Conservation (phyloP, 2,888 invertebrate species). For the Tipula helvola region DNA sequence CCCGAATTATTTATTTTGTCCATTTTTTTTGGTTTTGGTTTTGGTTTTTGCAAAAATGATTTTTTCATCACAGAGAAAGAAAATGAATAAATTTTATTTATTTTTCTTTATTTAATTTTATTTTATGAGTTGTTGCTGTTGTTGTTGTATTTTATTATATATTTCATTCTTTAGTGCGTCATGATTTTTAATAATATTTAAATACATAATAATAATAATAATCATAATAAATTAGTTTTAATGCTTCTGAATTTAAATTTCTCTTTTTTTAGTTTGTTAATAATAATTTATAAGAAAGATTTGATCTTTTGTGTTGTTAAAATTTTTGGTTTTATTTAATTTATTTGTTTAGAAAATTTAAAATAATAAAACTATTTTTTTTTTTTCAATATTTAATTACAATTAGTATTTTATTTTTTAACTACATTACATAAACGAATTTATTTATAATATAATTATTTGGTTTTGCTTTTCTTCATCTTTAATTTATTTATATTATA, state of each 20-base stretch:
- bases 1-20: neutral
- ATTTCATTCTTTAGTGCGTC: neutral
- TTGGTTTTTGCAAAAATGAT: neutral
- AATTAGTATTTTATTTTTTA: neutral
- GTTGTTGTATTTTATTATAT: neutral
- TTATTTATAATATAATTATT: neutral
- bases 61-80: neutral
- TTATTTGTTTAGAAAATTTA: neutral
- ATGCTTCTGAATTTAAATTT: neutral
- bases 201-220: neutral
- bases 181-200: neutral
- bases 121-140: neutral
- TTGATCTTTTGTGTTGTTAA: neutral
- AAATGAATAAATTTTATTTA: neutral
- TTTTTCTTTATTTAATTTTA: neutral
- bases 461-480: neutral
- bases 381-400: neutral
- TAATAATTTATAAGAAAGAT: neutral
- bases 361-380: neutral
- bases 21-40: neutral
- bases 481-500: neutral
- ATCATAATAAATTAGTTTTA: neutral
- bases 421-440: neutral
- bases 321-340: neutral
- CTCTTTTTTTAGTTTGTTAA: neutral